Evolutionary conservation across 2,113 vertebrate genomes (phyloP).

Genomic region (Lepidothrix coronata): DNA sequence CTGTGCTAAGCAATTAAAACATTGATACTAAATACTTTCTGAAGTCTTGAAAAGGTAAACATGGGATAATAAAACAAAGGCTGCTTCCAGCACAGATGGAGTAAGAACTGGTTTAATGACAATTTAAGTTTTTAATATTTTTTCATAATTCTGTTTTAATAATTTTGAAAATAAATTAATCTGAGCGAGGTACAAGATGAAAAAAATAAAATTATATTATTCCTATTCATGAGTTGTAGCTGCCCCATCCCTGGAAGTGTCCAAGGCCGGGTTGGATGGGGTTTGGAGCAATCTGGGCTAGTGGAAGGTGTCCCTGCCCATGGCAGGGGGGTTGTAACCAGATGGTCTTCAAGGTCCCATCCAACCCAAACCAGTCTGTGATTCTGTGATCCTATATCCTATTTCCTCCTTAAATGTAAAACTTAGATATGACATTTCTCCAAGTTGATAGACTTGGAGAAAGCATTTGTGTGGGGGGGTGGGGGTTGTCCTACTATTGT

Average conservation of each 20-base stretch:
- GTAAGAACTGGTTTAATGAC: neutral
- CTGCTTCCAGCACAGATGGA: neutral
- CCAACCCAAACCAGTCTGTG: neutral
- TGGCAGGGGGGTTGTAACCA: neutral
- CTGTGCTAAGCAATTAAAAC: conserved; percentile 37
- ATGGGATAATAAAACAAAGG: neutral
- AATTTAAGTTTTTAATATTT: neutral
- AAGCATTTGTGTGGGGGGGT: neutral
- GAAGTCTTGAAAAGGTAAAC: neutral
- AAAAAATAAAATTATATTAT: neutral
- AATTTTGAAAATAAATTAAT: neutral
- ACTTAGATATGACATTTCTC: neutral
- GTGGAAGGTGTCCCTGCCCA: neutral
- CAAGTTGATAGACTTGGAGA: neutral
- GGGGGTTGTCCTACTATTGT: accelerated
- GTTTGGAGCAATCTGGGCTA: neutral
- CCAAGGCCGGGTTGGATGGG: accelerated
- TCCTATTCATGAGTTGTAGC: neutral
- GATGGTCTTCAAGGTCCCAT: neutral
- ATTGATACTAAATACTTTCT: neutral
- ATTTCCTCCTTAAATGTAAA: neutral
- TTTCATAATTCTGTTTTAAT: neutral
- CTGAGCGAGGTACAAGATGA: neutral
- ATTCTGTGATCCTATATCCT: too few species aligned
- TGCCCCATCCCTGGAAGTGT: neutral